Percentiles rank a stretch among this genome's conserved stretches.
Evolutionary conservation across 2,113 vertebrate species (phyloP).

Genomic region (Dromas ardeola): DNA sequence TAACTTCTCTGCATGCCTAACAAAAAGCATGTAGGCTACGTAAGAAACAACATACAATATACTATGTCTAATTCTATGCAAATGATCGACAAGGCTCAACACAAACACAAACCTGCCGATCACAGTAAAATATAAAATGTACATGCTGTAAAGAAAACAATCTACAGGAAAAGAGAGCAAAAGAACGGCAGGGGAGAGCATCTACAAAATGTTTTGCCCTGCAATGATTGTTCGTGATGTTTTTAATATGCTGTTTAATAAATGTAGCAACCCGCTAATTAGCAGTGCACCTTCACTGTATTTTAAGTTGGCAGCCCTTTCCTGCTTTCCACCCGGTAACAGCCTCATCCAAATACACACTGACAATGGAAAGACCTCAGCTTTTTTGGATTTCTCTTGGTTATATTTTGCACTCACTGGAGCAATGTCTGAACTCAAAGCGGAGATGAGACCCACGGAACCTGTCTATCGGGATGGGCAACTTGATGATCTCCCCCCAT

Average conservation of each 20-base stretch:
- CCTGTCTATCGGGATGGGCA: constrained; percentile 92
- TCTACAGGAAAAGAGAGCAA: background rate
- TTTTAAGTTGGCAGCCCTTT: background rate
- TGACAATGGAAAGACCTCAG: background rate
- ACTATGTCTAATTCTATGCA: background rate
- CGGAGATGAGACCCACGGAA: constrained; percentile 95
- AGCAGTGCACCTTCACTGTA: background rate
- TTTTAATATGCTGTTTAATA: background rate
- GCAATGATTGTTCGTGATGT: background rate
- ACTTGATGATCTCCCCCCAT: constrained; percentile 94
- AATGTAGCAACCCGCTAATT: background rate
- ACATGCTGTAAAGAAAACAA: background rate
- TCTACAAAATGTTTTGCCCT: background rate
- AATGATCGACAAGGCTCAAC: background rate
- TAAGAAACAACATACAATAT: background rate
- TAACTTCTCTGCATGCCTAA: background rate
- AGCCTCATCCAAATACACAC: background rate
- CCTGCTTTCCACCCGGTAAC: background rate
- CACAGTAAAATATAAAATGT: background rate
- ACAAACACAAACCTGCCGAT: background rate
- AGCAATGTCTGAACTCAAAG: constrained; percentile 96
- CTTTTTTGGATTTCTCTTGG: background rate
- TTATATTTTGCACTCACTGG: constrained; percentile 81
- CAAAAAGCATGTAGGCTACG: background rate
- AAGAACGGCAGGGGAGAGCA: background rate